Conservation (phyloP, 2,888 invertebrate species). For the Zonitis immaculata region DNA sequence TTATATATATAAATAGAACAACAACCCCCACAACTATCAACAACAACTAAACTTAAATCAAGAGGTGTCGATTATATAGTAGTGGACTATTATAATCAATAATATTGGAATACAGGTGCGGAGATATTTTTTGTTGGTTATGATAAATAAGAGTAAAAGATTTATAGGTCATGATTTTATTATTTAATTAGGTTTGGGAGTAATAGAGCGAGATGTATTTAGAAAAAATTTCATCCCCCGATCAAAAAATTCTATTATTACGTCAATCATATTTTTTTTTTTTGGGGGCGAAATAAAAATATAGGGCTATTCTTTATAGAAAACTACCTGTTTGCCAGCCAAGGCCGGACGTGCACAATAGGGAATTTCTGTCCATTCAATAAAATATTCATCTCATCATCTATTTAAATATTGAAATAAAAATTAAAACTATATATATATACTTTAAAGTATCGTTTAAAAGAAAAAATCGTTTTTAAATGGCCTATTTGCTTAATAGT, state of each 20-base stretch:
- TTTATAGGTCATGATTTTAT: constrained; percentile 7
- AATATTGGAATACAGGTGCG: constrained; percentile 5
- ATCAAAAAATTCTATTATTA: constrained; percentile 26
- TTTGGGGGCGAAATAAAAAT: no score
- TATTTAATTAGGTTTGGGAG: constrained; percentile 11
- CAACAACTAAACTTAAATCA: constrained; percentile 38
- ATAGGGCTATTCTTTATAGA: constrained; percentile 5
- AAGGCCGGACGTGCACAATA: constrained; percentile 8
- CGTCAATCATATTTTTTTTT: constrained; percentile 36
- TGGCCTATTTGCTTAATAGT: neutral
- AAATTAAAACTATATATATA: no score
- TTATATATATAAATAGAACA: no score
- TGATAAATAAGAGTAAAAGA: no score
- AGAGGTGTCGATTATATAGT: constrained; percentile 39
- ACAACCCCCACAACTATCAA: constrained; percentile 21
- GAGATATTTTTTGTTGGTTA: neutral
- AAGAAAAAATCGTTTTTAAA: neutral
- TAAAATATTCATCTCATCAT: no score
- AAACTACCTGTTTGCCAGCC: constrained; percentile 16
- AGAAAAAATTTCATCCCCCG: constrained; percentile 11
- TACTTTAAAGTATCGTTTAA: no score
- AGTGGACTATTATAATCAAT: no score
- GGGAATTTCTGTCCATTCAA: neutral
- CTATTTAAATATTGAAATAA: no score
- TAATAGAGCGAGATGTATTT: neutral